Conservation (phyloP, 2,797 vertebrate genomes). For the Hemibagrus guttatus region DNA sequence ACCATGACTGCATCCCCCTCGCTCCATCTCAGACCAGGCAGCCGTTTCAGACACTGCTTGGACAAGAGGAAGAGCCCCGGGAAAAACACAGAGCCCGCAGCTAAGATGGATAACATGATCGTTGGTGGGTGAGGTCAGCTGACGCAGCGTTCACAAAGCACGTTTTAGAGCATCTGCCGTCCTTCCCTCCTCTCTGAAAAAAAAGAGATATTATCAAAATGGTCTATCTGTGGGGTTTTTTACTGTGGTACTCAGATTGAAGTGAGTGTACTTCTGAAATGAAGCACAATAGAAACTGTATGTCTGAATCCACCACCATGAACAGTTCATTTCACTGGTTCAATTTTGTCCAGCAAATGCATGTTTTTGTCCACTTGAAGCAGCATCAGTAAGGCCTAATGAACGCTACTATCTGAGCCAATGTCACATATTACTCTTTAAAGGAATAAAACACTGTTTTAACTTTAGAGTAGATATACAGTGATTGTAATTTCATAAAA, state of each 20-base stretch:
- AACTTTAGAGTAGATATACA: neutral
- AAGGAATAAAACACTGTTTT: neutral
- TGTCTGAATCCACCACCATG: neutral
- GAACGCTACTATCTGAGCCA: neutral
- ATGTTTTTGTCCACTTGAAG: neutral
- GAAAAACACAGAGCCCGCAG: conserved; percentile 89
- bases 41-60: conserved; percentile 85
- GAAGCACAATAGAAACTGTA: too few relatives aligned
- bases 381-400: neutral
- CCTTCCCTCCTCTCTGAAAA: conserved; percentile 36
- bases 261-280: neutral
- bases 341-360: neutral
- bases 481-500: too few relatives aligned
- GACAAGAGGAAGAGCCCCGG: conserved; percentile 89
- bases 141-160: conserved; percentile 34
- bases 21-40: conserved; percentile 83
- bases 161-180: conserved; percentile 2
- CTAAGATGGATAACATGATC: conserved; percentile 87
- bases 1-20: conserved; percentile 89
- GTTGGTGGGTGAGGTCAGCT: conserved; percentile 6
- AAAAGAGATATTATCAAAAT: neutral
- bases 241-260: neutral
- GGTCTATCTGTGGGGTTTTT: neutral
- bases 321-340: neutral
- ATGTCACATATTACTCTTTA: neutral